Evolutionary conservation across 1,140 invertebrate genomes (phyloP).

Genomic region (Chrysoperla carnea): DNA sequence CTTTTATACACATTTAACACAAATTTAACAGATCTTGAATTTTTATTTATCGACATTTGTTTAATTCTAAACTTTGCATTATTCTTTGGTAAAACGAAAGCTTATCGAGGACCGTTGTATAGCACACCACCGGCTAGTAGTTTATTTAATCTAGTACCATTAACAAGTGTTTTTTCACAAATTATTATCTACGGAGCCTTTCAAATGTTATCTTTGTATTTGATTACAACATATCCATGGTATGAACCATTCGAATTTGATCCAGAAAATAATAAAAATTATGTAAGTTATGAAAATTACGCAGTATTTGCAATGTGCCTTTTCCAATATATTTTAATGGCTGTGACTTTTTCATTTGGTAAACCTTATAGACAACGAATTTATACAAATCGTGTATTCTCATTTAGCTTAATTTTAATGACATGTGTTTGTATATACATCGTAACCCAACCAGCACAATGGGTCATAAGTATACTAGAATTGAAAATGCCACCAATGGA

Average conservation of each 20-base stretch:
- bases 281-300: slow-evolving; percentile 61
- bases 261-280: slow-evolving; percentile 23
- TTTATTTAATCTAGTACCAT: slow-evolving; percentile 42
- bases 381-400: slow-evolving; percentile 55
- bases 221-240: slow-evolving; percentile 52
- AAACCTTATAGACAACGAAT: slow-evolving; percentile 73
- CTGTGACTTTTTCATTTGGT: slow-evolving; percentile 80
- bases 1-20: slow-evolving; percentile 73
- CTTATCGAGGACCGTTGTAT: slow-evolving; percentile 47
- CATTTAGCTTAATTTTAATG: slow-evolving; percentile 43
- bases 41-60: slow-evolving; percentile 67
- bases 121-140: slow-evolving; percentile 51
- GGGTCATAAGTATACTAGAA: slow-evolving; percentile 40
- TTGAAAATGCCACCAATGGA: slow-evolving; percentile 43
- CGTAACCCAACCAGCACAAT: slow-evolving; percentile 43
- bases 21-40: slow-evolving; percentile 69
- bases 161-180: slow-evolving; percentile 50
- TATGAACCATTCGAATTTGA: slow-evolving; percentile 36
- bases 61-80: slow-evolving; percentile 67
- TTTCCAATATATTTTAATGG: slow-evolving; percentile 87
- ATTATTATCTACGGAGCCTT: slow-evolving; percentile 47
- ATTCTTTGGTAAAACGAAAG: slow-evolving; percentile 65
- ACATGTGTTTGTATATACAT: slow-evolving; percentile 48
- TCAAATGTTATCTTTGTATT: slow-evolving; percentile 46
- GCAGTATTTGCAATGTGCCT: slow-evolving; percentile 72